phyloP scores from a whole-genome alignment of 2,888 invertebrate species.

The Caenorhabditis sulstoni region DNA sequence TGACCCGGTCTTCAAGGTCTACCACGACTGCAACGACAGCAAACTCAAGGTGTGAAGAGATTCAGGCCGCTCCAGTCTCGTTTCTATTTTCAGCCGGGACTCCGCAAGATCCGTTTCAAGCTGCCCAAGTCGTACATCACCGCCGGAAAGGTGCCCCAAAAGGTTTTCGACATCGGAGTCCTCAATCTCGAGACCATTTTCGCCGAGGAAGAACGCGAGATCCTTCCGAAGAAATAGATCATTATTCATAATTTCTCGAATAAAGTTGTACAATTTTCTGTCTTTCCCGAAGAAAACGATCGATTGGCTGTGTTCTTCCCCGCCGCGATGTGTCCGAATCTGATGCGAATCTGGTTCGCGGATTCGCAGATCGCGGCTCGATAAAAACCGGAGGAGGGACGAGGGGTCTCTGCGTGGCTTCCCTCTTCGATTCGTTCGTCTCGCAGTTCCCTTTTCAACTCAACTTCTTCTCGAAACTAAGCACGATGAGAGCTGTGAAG shows the following conservation, averaged over 20 bases:
- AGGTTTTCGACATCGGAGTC: slow-evolving; percentile 67
- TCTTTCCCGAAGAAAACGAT: neutral
- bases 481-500: slow-evolving; percentile 37
- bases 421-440: neutral
- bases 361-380: slow-evolving; percentile 38
- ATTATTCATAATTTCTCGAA: too few species aligned
- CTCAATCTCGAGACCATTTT: slow-evolving; percentile 71
- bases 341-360: slow-evolving; percentile 28
- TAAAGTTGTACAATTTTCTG: neutral
- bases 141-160: slow-evolving; percentile 59
- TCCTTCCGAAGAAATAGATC: slow-evolving; percentile 5
- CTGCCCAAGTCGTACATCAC: slow-evolving; percentile 68
- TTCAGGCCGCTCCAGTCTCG: neutral
- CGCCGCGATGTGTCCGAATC: slow-evolving; percentile 15
- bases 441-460: slow-evolving; percentile 4
- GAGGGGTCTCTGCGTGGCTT: slow-evolving; percentile 1
- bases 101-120: slow-evolving; percentile 64
- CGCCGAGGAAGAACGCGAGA: slow-evolving; percentile 65
- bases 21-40: slow-evolving; percentile 72
- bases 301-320: slow-evolving; percentile 4
- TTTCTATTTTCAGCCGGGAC: slow-evolving; percentile 61
- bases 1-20: slow-evolving; percentile 72
- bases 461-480: neutral
- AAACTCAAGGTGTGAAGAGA: slow-evolving; percentile 66
- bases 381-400: slow-evolving; percentile 47